These are phyloP conservation scores for Unio pictorum DNA, from an alignment of 2,888 invertebrate genomes.

Conservation along the genomic window DNA sequence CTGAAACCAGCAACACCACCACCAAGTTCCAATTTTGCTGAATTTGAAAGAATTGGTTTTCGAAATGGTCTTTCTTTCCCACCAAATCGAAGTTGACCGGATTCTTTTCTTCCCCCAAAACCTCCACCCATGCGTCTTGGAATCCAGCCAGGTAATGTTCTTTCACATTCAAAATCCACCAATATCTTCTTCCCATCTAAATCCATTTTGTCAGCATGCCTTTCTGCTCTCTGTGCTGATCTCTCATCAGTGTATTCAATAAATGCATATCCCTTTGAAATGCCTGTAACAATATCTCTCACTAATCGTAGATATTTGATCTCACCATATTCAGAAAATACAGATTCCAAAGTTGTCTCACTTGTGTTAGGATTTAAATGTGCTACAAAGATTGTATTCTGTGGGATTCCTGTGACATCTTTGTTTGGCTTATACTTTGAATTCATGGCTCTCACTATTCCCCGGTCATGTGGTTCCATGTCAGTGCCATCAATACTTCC, in stretches of 20 bases:
- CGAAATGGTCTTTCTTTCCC: constrained; percentile 84
- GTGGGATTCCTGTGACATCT: constrained; percentile 79
- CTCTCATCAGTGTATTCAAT: constrained; percentile 82
- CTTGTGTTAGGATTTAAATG: constrained; percentile 80
- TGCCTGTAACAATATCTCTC: constrained; percentile 86
- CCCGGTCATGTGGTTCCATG: constrained; percentile 85
- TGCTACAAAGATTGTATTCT: constrained; percentile 83
- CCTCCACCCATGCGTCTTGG: constrained; percentile 90
- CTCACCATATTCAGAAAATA: constrained; percentile 77
- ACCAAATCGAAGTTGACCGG: constrained; percentile 90
- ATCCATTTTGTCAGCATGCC: constrained; percentile 76
- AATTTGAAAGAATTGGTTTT: constrained; percentile 58
- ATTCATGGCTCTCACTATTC: constrained; percentile 80
- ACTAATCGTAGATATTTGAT: constrained; percentile 79
- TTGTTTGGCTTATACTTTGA: constrained; percentile 72
- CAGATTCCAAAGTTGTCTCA: constrained; percentile 76
- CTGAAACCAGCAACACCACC: constrained; percentile 4
- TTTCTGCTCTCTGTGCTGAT: constrained; percentile 78
- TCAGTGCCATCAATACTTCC: constrained; percentile 93
- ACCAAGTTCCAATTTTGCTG: constrained; percentile 14
- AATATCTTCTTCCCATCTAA: constrained; percentile 82
- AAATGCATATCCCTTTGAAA: constrained; percentile 87
- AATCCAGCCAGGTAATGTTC: constrained; percentile 82
- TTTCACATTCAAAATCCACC: constrained; percentile 84
- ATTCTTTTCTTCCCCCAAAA: constrained; percentile 87